Percentiles rank a stretch among this genome's conserved stretches.
Conservation (phyloP, 2,888 invertebrate genomes). For the Ophion ventricosus region DNA sequence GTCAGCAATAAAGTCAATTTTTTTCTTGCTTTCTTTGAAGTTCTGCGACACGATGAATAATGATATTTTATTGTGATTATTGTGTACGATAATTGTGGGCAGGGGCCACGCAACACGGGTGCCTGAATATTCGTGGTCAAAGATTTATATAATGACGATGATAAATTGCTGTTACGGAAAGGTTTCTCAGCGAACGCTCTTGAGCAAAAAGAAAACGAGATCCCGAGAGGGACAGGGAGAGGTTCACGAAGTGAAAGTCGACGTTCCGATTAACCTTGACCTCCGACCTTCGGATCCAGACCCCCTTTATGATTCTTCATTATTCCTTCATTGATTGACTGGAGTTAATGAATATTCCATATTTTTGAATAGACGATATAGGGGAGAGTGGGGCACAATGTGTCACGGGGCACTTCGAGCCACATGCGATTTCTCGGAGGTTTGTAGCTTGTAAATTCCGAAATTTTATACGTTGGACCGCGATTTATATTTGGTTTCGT, state of each 20-base stretch:
- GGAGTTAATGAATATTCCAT: background rate
- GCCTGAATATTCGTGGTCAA: slow-evolving; percentile 31
- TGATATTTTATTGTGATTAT: slow-evolving; percentile 33
- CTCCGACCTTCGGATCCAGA: slow-evolving; percentile 79
- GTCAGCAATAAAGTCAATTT: background rate
- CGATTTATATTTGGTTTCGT: too few species aligned
- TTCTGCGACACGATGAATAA: slow-evolving; percentile 5
- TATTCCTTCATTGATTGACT: slow-evolving; percentile 10
- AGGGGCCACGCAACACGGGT: background rate
- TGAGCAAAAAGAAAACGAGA: slow-evolving; percentile 71
- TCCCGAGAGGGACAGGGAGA: slow-evolving; percentile 18
- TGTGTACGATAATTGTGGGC: background rate
- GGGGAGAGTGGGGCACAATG: too few species aligned
- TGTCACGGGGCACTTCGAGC: too few species aligned
- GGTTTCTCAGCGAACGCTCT: slow-evolving; percentile 77
- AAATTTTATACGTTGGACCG: too few species aligned
- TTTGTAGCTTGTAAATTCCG: too few species aligned
- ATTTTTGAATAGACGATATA: background rate
- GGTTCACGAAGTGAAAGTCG: slow-evolving; percentile 77
- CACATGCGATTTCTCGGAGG: too few species aligned
- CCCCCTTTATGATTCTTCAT: slow-evolving; percentile 52
- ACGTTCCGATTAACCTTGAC: slow-evolving; percentile 79
- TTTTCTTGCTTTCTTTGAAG: background rate
- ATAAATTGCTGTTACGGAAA: slow-evolving; percentile 76
- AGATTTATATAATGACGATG: slow-evolving; percentile 31